These are phyloP conservation scores for Battus philenor DNA, from an alignment of 1,140 invertebrate species.

Conservation along the genomic window DNA sequence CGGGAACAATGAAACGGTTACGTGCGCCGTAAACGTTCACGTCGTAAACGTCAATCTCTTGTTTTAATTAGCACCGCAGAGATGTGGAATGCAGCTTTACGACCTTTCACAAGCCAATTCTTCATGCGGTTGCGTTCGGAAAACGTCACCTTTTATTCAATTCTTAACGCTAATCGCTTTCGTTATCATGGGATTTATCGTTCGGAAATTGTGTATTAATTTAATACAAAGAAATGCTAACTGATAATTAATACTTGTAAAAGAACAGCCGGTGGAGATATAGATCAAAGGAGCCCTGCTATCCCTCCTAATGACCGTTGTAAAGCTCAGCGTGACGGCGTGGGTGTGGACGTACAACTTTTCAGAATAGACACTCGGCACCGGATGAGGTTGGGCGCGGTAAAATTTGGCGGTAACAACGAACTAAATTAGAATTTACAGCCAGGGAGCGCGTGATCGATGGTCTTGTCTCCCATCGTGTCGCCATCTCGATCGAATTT, in stretches of 20 bases:
- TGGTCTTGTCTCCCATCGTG: constrained; percentile 15
- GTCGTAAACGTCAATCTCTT: constrained; percentile 17
- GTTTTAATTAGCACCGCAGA: constrained; percentile 10
- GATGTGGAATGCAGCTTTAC: constrained; percentile 1
- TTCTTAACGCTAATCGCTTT: neutral
- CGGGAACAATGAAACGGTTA: constrained; percentile 51
- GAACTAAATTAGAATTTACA: constrained; percentile 38
- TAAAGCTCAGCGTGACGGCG: constrained; percentile 32
- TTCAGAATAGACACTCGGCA: constrained; percentile 28
- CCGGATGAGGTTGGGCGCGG: constrained; percentile 33
- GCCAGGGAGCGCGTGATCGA: constrained; percentile 31
- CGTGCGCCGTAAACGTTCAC: constrained; percentile 32
- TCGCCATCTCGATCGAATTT: constrained; percentile 12
- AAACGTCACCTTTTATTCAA: neutral
- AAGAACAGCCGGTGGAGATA: neutral
- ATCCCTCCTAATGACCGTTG: constrained; percentile 31
- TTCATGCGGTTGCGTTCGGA: neutral
- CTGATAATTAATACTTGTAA: constrained; percentile 4
- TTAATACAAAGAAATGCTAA: constrained; percentile 2
- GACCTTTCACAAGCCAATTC: neutral
- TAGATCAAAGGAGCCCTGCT: constrained; percentile 29
- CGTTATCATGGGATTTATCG: neutral
- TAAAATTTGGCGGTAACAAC: constrained; percentile 32
- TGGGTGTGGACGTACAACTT: constrained; percentile 34
- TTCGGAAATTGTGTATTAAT: neutral